A percentile compares a stretch with the other conserved stretches of the same genome.
Conservation (phyloP, 2,888 invertebrate genomes). For the Drosophila infuscata region DNA sequence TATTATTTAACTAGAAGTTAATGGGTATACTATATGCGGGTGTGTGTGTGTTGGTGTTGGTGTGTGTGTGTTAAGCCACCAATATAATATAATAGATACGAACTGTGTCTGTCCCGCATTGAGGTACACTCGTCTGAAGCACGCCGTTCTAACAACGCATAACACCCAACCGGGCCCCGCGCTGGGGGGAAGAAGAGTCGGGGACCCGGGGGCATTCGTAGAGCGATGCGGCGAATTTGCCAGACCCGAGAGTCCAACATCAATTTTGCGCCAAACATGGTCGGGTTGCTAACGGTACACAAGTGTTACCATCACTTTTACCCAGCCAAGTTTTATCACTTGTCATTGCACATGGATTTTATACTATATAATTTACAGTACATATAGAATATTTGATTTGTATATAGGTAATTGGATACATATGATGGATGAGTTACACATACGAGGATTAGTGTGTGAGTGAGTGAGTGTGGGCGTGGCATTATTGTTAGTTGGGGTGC, state of each 20-base stretch:
- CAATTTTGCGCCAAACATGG: conserved; percentile 84
- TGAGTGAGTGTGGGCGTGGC: conserved; percentile 10
- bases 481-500: conserved; percentile 32
- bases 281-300: conserved; percentile 33
- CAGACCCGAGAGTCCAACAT: conserved; percentile 84
- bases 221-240: conserved; percentile 74
- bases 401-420: conserved; percentile 24
- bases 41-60: conserved; percentile 20
- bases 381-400: conserved; percentile 31
- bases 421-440: conserved; percentile 15
- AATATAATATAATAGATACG: conserved; percentile 29
- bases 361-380: conserved; percentile 48
- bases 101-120: conserved; percentile 81
- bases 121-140: conserved; percentile 84
- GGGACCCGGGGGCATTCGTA: conserved; percentile 39
- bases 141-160: conserved; percentile 74
- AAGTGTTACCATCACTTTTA: conserved; percentile 17
- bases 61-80: conserved; percentile 50
- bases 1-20: conserved; percentile 28
- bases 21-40: conserved; percentile 24
- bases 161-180: conserved; percentile 31
- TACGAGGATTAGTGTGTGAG: background rate
- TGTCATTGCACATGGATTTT: conserved; percentile 73
- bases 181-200: conserved; percentile 7
- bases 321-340: conserved; percentile 76